Conservation (phyloP, 2,113 vertebrate genomes). For the Pantherophis guttatus region DNA sequence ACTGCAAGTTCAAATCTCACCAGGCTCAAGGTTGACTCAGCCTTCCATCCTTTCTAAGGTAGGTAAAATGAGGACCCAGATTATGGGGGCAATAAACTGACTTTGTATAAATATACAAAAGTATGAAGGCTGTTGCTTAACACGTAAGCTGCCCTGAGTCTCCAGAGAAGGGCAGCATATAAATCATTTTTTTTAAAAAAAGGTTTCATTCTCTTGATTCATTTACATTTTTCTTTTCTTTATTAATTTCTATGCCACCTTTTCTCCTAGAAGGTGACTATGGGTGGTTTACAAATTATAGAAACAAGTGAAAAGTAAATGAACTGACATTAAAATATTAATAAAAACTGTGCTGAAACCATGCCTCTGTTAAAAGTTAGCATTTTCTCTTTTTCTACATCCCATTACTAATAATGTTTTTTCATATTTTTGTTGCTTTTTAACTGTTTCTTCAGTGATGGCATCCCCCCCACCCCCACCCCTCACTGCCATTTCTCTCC, state of each 20-base stretch:
- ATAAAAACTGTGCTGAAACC: neutral
- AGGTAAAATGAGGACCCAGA: too few species aligned
- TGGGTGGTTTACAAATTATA: neutral
- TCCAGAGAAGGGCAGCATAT: too few species aligned
- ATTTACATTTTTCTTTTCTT: slow-evolving; percentile 25
- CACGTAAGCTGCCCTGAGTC: too few species aligned
- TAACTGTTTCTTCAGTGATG: neutral
- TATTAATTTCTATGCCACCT: neutral
- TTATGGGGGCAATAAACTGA: too few species aligned
- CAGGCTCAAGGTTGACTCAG: too few species aligned
- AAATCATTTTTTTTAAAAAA: too few species aligned
- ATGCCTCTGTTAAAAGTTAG: slow-evolving; percentile 16
- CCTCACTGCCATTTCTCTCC: neutral
- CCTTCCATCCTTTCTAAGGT: too few species aligned
- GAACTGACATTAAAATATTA: neutral
- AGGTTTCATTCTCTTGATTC: slow-evolving; percentile 36
- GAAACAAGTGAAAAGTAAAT: neutral
- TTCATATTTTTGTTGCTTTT: slow-evolving; percentile 44
- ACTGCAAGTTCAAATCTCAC: too few species aligned
- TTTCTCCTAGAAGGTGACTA: neutral
- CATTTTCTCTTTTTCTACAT: slow-evolving; percentile 40
- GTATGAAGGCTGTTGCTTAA: too few species aligned
- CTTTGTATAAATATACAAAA: too few species aligned
- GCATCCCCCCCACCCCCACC: neutral
- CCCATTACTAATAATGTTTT: slow-evolving; percentile 49